Conservation (phyloP, 1,140 invertebrate species). For the Megalopta genalis region DNA sequence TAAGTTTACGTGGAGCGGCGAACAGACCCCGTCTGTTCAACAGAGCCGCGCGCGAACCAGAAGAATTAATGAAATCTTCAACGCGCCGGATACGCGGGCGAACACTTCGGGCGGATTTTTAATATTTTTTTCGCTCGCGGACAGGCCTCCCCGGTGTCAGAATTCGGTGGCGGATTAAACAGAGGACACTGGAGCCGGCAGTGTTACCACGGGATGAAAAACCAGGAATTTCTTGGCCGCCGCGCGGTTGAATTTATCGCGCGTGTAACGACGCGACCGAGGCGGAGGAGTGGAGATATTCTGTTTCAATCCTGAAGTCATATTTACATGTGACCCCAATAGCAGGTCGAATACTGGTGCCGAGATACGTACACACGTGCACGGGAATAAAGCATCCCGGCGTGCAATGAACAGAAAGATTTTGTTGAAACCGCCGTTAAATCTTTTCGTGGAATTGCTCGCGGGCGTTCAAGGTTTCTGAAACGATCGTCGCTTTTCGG, state of each 20-base stretch:
- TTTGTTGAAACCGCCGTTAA: slow-evolving; percentile 2
- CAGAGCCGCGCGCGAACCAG: background rate
- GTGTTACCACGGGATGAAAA: background rate
- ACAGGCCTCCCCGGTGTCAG: no score
- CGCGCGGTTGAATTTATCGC: slow-evolving; percentile 7
- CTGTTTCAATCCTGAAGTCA: slow-evolving; percentile 20
- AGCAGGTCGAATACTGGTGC: slow-evolving; percentile 24
- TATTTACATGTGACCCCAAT: slow-evolving; percentile 36
- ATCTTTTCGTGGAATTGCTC: background rate
- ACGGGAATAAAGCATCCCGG: slow-evolving; percentile 4
- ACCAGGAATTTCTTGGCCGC: background rate
- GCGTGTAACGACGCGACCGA: slow-evolving; percentile 2
- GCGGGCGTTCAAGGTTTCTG: background rate
- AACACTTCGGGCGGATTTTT: background rate
- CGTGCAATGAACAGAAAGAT: background rate
- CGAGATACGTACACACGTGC: background rate
- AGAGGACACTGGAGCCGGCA: background rate
- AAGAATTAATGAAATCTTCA: background rate
- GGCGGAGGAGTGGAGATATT: background rate
- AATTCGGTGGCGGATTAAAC: background rate
- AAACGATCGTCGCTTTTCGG: background rate
- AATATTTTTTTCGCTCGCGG: no score
- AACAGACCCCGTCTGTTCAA: background rate
- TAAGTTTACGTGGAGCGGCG: background rate
- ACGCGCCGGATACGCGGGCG: background rate